Conservation (phyloP, 2,797 vertebrate genomes). For the Pangasius djambal region DNA sequence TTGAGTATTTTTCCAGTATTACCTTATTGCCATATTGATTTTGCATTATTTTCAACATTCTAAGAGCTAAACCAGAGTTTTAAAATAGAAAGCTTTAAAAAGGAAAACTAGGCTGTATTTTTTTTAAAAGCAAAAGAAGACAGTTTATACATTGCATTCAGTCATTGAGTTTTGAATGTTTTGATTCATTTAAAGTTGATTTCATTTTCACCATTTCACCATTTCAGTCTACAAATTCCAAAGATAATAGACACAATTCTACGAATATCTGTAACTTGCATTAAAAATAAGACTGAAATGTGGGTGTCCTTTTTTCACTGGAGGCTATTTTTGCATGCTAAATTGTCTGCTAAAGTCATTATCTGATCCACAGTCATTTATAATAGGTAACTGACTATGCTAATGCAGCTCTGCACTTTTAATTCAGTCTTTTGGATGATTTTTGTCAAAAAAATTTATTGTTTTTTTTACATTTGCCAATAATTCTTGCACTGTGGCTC, state of each 20-base stretch:
- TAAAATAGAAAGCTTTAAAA: neutral
- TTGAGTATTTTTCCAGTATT: neutral
- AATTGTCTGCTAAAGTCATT: neutral
- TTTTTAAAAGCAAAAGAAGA: neutral
- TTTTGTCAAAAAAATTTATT: neutral
- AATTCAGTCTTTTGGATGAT: neutral
- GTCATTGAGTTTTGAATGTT: neutral
- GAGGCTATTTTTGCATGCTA: neutral
- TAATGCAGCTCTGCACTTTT: neutral
- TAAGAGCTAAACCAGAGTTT: too few relatives aligned
- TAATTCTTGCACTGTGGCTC: neutral
- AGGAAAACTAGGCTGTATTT: neutral
- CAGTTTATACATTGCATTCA: neutral
- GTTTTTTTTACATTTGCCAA: neutral
- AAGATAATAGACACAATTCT: neutral
- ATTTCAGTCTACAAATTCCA: neutral
- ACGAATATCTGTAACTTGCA: too few relatives aligned
- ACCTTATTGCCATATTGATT: neutral
- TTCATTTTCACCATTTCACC: neutral
- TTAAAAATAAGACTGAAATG: conserved; percentile 5
- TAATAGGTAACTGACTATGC: neutral
- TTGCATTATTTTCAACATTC: neutral
- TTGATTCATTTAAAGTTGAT: neutral
- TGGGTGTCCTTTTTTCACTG: conserved; percentile 1
- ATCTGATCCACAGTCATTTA: neutral